Evolutionary conservation across 2,113 vertebrate genomes (phyloP).

Genomic region (Bambusicola thoracicus): DNA sequence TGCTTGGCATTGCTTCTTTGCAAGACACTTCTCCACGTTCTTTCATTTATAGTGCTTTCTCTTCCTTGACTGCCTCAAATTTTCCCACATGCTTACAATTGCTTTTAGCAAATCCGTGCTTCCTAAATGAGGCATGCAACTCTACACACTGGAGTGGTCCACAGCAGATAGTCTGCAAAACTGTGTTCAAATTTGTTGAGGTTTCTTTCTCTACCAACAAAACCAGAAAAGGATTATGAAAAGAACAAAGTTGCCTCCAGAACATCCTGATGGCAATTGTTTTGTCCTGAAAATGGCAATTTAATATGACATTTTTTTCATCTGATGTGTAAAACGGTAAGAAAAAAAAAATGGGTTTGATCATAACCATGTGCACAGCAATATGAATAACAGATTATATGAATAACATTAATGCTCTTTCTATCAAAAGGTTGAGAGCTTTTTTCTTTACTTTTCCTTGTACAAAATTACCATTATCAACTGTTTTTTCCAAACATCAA

Average conservation of each 20-base stretch:
- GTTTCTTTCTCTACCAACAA: constrained; percentile 69
- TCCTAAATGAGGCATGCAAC: constrained; percentile 55
- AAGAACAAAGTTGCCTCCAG: constrained; percentile 65
- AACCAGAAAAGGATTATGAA: constrained; percentile 60
- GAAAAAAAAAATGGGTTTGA: constrained; percentile 42
- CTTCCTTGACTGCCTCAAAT: constrained; percentile 47
- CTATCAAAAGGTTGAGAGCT: neutral
- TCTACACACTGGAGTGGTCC: constrained; percentile 6
- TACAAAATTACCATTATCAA: constrained; percentile 15
- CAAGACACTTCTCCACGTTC: constrained; percentile 53
- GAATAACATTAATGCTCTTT: constrained; percentile 20
- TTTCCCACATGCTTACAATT: constrained; percentile 65
- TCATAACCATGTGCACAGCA: constrained; percentile 62
- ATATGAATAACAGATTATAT: constrained; percentile 49
- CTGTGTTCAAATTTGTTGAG: constrained; percentile 40
- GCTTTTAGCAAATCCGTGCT: constrained; percentile 55
- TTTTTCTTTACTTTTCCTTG: neutral
- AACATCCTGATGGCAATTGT: constrained; percentile 63
- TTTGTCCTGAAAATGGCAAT: constrained; percentile 62
- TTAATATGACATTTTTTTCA: constrained; percentile 46
- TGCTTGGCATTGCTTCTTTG: constrained; percentile 34
- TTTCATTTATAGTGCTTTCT: constrained; percentile 69
- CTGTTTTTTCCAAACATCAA: neutral
- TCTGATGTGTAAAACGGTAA: constrained; percentile 45
- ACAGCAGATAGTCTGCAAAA: constrained; percentile 44